Conservation (phyloP, 2,797 vertebrate genomes). For the Arremon aurantiirostris region DNA sequence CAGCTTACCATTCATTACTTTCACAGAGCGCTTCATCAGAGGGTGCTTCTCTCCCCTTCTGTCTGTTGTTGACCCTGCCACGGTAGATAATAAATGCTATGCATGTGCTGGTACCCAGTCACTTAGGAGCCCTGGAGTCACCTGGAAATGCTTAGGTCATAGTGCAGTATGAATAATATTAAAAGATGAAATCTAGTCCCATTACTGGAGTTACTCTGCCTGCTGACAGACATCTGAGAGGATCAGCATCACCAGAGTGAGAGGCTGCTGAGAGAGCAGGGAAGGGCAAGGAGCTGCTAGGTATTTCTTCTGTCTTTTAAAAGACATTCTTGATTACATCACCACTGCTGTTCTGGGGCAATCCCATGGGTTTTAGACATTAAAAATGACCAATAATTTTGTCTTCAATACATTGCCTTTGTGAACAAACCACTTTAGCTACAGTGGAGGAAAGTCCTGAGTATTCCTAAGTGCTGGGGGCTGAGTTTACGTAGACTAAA, state of each 20-base stretch:
- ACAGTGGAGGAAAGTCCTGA: background rate
- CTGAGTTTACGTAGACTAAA: background rate
- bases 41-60: background rate
- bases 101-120: background rate
- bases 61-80: constrained; percentile 13
- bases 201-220: background rate
- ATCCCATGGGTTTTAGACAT: background rate
- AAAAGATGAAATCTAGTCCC: background rate
- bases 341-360: background rate
- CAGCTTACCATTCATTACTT: constrained; percentile 16
- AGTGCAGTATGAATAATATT: background rate
- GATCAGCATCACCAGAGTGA: rapidly evolving
- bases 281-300: background rate
- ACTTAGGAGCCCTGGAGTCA: background rate
- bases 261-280: background rate
- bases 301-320: background rate
- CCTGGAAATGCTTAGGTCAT: background rate
- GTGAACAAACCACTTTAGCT: background rate
- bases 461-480: background rate
- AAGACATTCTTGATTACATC: background rate
- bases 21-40: constrained; percentile 17
- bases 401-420: background rate
- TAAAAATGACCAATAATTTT: background rate
- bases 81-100: background rate
- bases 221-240: rapidly evolving